Base-by-base conservation (phyloP, 1,140 invertebrate genomes). In the Drosophila kanapiae region DNA sequence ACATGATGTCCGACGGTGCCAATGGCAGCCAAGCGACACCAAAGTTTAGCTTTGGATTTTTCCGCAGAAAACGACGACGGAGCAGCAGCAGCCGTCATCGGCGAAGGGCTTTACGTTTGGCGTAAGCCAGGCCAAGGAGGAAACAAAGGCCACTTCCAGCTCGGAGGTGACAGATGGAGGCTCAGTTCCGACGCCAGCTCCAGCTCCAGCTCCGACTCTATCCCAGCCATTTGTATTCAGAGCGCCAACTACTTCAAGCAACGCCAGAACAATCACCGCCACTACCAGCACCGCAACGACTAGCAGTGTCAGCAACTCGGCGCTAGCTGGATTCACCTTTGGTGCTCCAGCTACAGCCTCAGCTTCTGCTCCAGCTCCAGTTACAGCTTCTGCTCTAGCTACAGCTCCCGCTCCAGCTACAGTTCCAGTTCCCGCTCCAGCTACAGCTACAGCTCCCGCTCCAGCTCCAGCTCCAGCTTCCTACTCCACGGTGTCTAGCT, bases 31-130 rank as follows among this genome's bases (percentile, higher is more conserved):
- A 33, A 23, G 23, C 23, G 23, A 23, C 23, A 80, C 95, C 95
- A 68, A 94, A 93, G 6, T 94, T 94, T 78, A 93, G 35, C 38
- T 93, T 93, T 59, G 82, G 93, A 27, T 91, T 91, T 60, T 23
- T 23, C 1, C 23, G 23, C 23, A 1, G 23, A 23, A 23, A 23
- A 23, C 23, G 3, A 23, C 23, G 23, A 23, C 23, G 23, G 23
- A 23, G 38, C 14, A 71, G 10, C 27, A 33, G 13, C 37, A 40
- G 13, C 13, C 14, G 9, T n/a, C n/a, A n/a, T n/a, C 23, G 7
- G 2, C 27, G 13, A 54, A 33, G 61, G 38, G n/a, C 13, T 43
- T 42, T 13, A 1, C 35, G 23, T 58, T 37, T n/a, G 51, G 49
- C 1, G 14, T 31, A 6, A n/a, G 9, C 16, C 35, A 61, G 16